Evolutionary conservation across 2,888 invertebrate genomes (phyloP).

Genomic region (Pseudococcus longispinus): DNA sequence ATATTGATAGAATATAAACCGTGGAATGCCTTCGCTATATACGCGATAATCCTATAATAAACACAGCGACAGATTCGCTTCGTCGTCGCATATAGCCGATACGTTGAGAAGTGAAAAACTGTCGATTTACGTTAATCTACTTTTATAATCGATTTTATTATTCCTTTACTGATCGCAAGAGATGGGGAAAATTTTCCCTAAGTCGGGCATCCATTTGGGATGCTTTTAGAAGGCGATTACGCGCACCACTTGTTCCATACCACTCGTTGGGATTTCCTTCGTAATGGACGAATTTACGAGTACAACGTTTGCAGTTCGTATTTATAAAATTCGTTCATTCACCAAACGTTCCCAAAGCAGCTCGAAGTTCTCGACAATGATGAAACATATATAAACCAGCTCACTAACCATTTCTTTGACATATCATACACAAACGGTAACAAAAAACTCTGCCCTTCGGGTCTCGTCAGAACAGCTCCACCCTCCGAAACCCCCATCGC

Average conservation of each 20-base stretch:
- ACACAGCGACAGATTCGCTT: not conserved
- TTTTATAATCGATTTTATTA: not conserved
- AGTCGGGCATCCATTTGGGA: not conserved
- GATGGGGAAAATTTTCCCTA: not conserved
- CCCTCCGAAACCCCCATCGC: too few relatives aligned
- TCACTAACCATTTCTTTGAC: too few relatives aligned
- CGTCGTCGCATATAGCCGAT: not conserved
- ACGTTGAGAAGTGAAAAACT: not conserved
- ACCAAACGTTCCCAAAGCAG: not conserved
- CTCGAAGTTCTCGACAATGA: not conserved
- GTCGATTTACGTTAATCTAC: not conserved
- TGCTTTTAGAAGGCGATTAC: not conserved
- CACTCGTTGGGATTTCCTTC: not conserved
- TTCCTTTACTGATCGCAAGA: not conserved
- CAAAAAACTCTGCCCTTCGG: too few relatives aligned
- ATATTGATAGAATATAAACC: constrained; percentile 22
- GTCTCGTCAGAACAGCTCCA: too few relatives aligned
- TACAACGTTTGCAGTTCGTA: too few relatives aligned
- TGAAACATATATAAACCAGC: too few relatives aligned
- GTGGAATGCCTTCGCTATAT: too few relatives aligned
- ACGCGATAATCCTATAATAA: too few relatives aligned
- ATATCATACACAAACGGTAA: too few relatives aligned
- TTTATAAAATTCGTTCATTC: not conserved
- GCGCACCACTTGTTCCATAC: not conserved
- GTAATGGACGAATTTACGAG: not conserved